Evolutionary conservation across 2,888 invertebrate species (phyloP).

Genomic region (Tromatobia lineatoria): DNA sequence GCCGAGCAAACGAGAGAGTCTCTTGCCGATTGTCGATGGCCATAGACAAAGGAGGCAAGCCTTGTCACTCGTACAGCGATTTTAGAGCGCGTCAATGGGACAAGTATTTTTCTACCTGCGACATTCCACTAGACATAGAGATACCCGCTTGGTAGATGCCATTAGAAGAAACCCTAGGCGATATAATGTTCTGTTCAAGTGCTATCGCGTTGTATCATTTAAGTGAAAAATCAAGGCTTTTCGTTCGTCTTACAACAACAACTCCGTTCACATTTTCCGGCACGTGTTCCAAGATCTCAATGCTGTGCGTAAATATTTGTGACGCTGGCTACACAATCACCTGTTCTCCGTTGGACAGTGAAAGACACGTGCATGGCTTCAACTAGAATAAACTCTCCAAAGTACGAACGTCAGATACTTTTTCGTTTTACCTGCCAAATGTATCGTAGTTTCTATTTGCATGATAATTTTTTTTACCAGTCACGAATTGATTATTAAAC

Average conservation of each 20-base stretch:
- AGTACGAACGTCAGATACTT: too few relatives aligned
- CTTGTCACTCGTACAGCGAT: neutral
- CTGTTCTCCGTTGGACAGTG: neutral
- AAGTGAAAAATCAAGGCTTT: neutral
- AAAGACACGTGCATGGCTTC: neutral
- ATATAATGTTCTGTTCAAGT: neutral
- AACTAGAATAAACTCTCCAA: too few relatives aligned
- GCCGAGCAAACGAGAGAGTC: slow-evolving; percentile 16
- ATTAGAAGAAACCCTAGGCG: neutral
- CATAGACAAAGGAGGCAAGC: slow-evolving; percentile 6
- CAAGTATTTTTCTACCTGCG: slow-evolving; percentile 9
- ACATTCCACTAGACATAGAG: neutral
- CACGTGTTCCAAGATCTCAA: slow-evolving; percentile 16
- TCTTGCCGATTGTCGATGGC: slow-evolving; percentile 12
- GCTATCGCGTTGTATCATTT: neutral
- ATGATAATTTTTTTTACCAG: neutral
- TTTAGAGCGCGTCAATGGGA: slow-evolving; percentile 17
- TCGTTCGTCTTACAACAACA: neutral
- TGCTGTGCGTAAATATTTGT: neutral
- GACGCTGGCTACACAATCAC: neutral
- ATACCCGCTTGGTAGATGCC: neutral
- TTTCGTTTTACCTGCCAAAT: neutral
- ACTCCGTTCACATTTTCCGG: neutral
- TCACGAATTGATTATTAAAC: neutral
- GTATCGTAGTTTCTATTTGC: neutral